Evolutionary conservation across 2,797 vertebrate genomes (phyloP).

Genomic region (Sebastes taczanowskii): DNA sequence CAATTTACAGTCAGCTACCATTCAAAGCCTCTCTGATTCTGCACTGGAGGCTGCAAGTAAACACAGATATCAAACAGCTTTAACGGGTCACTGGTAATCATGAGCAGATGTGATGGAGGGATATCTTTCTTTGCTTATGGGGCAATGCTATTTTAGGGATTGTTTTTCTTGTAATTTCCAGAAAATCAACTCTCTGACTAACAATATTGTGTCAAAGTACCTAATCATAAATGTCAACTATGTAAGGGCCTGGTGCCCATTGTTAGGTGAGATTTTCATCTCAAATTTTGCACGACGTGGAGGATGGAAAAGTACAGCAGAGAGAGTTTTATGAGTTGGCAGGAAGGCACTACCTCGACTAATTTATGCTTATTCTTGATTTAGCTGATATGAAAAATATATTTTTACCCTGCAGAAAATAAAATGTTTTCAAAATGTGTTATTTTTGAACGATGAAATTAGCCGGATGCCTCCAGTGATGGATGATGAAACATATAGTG

Average conservation of each 20-base stretch:
- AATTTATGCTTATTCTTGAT: background rate
- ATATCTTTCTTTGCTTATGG: background rate
- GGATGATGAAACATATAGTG: background rate
- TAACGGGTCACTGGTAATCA: background rate
- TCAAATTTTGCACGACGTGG: background rate
- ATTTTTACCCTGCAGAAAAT: background rate
- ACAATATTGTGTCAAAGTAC: background rate
- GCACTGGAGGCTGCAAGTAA: background rate
- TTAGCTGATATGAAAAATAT: background rate
- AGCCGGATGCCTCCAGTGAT: background rate
- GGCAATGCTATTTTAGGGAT: too few species aligned
- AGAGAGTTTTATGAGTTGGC: background rate
- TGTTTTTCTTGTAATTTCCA: background rate
- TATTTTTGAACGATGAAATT: background rate
- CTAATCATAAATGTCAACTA: background rate
- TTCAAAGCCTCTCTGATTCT: background rate
- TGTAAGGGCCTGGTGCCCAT: background rate
- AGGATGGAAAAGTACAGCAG: background rate
- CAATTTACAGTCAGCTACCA: background rate
- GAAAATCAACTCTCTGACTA: background rate
- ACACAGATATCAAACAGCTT: background rate
- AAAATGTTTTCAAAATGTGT: background rate
- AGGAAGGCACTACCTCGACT: background rate
- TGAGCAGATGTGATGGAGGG: background rate
- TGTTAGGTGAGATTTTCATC: background rate